Base-by-base conservation (phyloP, 2,797 vertebrate species). In the Hydrocynus forskahlii region DNA sequence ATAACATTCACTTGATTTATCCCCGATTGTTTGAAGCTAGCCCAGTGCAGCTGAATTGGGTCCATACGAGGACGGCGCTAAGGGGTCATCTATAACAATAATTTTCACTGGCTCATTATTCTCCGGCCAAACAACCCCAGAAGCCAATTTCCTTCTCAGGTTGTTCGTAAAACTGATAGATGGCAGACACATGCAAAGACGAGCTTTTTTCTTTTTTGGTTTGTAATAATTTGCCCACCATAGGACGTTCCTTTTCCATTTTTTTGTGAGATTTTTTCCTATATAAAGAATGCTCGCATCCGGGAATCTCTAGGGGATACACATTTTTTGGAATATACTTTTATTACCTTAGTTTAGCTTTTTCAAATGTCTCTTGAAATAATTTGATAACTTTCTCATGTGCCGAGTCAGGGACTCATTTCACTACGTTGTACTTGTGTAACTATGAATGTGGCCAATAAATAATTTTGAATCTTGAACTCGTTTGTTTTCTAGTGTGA, bases 141-240 rank as follows among this genome's bases (percentile, higher is more conserved):
- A 93, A 92, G 88, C 91, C 90, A 92, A 92, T 94, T 95, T 94
- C 91, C 92, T 92, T 91, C 84, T 87, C 75, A 69, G 88, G 91
- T 89, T 91, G 92, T 93, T 93, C 92, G 92, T 94, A 92, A 94
- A 94, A 91, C 89, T 93, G 93, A 95, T 92, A 94, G 91, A 94
- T 92, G 93, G 92, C 90, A 85, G 85, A 91, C 93, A 92, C 90
- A 92, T 92, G 92, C 90, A 91, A 92, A 93, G 88, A 90, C 88
- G 88, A 92, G 72, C 71, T 71, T 83, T 76, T 81, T 52, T 68
- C 38, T n/a, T 35, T 91, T 74, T 5, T 4, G 35, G 35, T 35
- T 89, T 88, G 83, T 91, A 89, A 91, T 90, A 78, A 87, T 92
- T 87, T 85, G 80, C 86, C 82, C 87, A 88, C 88, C 87, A 91